Percentiles rank a stretch among this genome's conserved stretches.
Evolutionary conservation across 2,888 invertebrate genomes (phyloP).

Genomic region (Tolmerus cingulatus): DNA sequence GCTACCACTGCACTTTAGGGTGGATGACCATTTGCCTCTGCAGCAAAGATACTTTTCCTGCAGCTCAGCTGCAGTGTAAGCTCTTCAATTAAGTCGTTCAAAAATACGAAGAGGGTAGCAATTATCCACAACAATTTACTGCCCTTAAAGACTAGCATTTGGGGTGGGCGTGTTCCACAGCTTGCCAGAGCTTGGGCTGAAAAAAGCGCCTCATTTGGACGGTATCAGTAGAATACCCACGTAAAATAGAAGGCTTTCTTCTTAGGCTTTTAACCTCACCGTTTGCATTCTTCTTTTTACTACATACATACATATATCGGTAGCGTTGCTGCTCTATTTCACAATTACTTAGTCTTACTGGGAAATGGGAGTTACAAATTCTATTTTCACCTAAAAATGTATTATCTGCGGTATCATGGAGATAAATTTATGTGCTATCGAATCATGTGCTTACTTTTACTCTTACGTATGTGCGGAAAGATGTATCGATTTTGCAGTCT

Average conservation of each 20-base stretch:
- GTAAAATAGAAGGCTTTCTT: neutral
- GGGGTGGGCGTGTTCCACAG: neutral
- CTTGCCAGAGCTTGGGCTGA: too few relatives aligned
- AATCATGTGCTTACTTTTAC: neutral
- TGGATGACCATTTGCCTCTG: conserved; percentile 1
- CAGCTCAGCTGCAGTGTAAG: neutral
- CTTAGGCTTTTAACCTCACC: neutral
- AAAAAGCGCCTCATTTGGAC: too few relatives aligned
- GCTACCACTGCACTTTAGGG: neutral
- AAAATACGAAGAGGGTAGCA: neutral
- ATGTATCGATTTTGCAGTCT: neutral
- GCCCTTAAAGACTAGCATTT: neutral
- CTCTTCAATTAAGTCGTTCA: conserved; percentile 14
- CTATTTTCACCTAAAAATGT: neutral
- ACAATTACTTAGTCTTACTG: neutral
- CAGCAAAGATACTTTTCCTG: neutral
- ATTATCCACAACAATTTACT: neutral
- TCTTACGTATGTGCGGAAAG: too few relatives aligned
- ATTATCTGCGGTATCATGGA: neutral
- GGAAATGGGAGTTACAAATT: neutral
- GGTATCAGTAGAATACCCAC: neutral
- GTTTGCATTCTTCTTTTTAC: too few relatives aligned
- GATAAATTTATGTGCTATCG: neutral
- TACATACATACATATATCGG: too few relatives aligned
- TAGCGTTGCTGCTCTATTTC: neutral